Conservation (phyloP, 2,113 vertebrate genomes). For the Vidua chalybeata region DNA sequence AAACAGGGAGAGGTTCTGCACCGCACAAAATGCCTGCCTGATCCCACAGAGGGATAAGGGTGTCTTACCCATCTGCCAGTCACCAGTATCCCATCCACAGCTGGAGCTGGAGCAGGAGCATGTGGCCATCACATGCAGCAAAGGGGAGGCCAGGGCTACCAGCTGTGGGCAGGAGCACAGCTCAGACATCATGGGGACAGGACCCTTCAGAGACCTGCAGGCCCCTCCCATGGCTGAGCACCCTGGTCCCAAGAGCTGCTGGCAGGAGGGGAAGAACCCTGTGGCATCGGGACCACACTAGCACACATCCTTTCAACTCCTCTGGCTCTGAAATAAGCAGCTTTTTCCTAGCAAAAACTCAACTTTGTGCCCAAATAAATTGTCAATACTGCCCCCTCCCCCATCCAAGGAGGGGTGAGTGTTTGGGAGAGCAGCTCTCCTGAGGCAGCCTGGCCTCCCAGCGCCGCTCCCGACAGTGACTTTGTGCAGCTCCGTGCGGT, state of each 20-base stretch:
- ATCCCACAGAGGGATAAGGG: neutral
- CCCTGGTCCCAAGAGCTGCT: neutral
- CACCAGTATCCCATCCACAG: neutral
- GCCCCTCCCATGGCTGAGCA: rapidly evolving
- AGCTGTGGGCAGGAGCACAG: neutral
- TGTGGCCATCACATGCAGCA: neutral
- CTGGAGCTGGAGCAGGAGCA: neutral
- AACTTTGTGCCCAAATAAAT: neutral
- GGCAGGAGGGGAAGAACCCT: neutral
- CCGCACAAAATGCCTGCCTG: rapidly evolving
- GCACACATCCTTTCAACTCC: neutral
- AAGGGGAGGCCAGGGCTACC: rapidly evolving
- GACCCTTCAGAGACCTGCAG: neutral
- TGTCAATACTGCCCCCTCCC: rapidly evolving
- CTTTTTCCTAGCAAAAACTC: neutral
- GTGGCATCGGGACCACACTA: rapidly evolving
- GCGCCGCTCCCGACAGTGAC: neutral
- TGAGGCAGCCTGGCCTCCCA: neutral
- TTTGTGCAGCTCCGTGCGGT: neutral
- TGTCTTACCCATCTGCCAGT: neutral
- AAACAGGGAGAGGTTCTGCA: neutral
- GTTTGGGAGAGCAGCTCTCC: neutral
- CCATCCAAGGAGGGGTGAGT: neutral
- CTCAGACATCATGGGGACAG: neutral
- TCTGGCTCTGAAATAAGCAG: neutral